Evolutionary conservation across 2,797 vertebrate species (phyloP).

Genomic region (Helostoma temminkii): DNA sequence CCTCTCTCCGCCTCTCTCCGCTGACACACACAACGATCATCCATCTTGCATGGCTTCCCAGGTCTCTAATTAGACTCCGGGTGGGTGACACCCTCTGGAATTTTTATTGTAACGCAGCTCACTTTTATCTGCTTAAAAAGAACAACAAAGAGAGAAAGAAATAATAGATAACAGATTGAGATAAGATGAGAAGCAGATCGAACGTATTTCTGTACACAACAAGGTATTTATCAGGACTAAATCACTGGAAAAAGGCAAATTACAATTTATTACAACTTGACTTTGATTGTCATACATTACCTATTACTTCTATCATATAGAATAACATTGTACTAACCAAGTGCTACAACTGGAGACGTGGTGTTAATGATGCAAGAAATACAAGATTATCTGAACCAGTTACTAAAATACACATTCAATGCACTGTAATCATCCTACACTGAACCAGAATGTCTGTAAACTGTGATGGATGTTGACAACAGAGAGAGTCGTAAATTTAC

Average conservation of each 20-base stretch:
- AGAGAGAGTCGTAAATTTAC: neutral
- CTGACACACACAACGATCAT: slow-evolving; percentile 74
- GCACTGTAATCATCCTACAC: neutral
- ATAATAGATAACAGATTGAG: slow-evolving; percentile 22
- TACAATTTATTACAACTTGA: neutral
- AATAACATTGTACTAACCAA: neutral
- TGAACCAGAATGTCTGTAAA: slow-evolving; percentile 12
- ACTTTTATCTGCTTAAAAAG: slow-evolving; percentile 48
- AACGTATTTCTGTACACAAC: neutral
- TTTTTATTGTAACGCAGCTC: slow-evolving; percentile 69
- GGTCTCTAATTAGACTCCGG: slow-evolving; percentile 79
- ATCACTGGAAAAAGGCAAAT: neutral
- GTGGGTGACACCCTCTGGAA: slow-evolving; percentile 76
- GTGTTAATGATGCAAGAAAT: neutral
- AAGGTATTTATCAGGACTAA: neutral
- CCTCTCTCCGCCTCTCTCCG: slow-evolving; percentile 30
- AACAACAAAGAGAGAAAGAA: slow-evolving; percentile 17
- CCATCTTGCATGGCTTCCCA: slow-evolving; percentile 67
- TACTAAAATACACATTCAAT: no score
- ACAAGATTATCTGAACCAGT: neutral
- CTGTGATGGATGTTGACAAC: slow-evolving; percentile 3
- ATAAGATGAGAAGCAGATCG: neutral
- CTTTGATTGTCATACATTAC: neutral
- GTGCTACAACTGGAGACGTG: neutral
- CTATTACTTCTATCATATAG: neutral